Base-by-base conservation (phyloP, 2,888 invertebrate species). In the Drosophila buzzatii region DNA sequence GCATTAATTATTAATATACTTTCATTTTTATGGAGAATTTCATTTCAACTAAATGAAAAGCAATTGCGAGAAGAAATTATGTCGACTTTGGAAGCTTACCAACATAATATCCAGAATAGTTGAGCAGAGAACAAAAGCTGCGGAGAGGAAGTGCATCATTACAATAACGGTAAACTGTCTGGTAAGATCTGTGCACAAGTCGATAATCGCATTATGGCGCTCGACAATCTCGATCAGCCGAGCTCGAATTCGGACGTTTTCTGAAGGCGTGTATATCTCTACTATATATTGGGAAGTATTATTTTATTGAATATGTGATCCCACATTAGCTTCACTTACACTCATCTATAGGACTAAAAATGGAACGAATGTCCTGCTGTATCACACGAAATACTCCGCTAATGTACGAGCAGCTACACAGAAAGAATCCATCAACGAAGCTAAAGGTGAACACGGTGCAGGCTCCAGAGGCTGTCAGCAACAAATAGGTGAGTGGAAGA, bases 131-230 rank as follows among this genome's bases (percentile, higher is more conserved):
- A 92, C 90, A 73, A 92, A 73, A 35, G 93, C 92, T 45, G 92
- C 92, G 67, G 91, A 92, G 68, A 93, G 84, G 81, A 93, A 93
- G 82, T 92, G 91, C 79, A 90, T 90, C 81, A 92, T 82, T 70
- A 92, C 88, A 79, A 93, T 92, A 82, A 90, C 81, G 58, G 83
- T 81, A 70, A 91, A 92, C 77, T 89, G 89, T 51, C 69, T 64
- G 51, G 87, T 77, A 65, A 92, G 90, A 73, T 91, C 91, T 56
- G 88, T 70, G 79, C 92, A 91, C 78, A 92, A 87, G 88, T 92
- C 92, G 80, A 92, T 91, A 82, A 92, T 88, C 71, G 85, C 83
- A 82, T 91, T 91, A 82, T 93, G 93, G 49, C 90, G 90, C 45
- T 75, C 79, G 20, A 92, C 79, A 35, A 92, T 82, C 31, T 35